Percentiles rank a stretch among this genome's conserved stretches.
These are phyloP conservation scores for Phrynocephalus versicolor DNA, from an alignment of 2,113 vertebrate genomes.

Conservation along the genomic window DNA sequence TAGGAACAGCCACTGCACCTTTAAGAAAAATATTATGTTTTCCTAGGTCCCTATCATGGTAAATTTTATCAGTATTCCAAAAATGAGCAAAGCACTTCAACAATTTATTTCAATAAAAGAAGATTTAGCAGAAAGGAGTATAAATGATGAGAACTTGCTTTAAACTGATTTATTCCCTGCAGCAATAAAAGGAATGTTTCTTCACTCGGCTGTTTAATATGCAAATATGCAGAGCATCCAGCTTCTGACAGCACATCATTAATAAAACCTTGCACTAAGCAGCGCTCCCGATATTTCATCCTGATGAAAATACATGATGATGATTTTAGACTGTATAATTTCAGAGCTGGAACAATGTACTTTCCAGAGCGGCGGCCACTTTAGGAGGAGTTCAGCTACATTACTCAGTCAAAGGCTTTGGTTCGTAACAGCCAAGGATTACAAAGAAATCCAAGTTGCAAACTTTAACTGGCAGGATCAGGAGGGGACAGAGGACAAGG, in stretches of 20 bases:
- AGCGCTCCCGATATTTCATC: conserved; percentile 95
- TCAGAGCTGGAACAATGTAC: conserved; percentile 86
- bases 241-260: conserved; percentile 96
- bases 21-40: conserved; percentile 83
- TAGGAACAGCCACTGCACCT: conserved; percentile 73
- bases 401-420: conserved; percentile 39
- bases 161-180: conserved; percentile 98
- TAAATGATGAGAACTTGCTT: conserved; percentile 95
- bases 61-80: conserved; percentile 89
- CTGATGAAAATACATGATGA: conserved; percentile 99
- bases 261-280: conserved; percentile 97
- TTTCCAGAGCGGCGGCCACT: conserved; percentile 65
- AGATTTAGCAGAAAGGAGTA: conserved; percentile 92
- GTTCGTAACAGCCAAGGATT: conserved; percentile 14
- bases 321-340: conserved; percentile 97
- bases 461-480: neutral
- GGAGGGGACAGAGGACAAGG: neutral
- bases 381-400: conserved; percentile 57
- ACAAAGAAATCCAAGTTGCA: conserved; percentile 3
- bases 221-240: conserved; percentile 99
- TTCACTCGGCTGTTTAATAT: conserved; percentile 98
- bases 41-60: conserved; percentile 82
- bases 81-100: conserved; percentile 89
- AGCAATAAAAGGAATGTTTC: conserved; percentile 96
- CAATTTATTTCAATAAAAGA: conserved; percentile 96